These are phyloP conservation scores for Hirtodrosophila trivittata DNA, from an alignment of 2,888 invertebrate genomes.

Conservation along the genomic window DNA sequence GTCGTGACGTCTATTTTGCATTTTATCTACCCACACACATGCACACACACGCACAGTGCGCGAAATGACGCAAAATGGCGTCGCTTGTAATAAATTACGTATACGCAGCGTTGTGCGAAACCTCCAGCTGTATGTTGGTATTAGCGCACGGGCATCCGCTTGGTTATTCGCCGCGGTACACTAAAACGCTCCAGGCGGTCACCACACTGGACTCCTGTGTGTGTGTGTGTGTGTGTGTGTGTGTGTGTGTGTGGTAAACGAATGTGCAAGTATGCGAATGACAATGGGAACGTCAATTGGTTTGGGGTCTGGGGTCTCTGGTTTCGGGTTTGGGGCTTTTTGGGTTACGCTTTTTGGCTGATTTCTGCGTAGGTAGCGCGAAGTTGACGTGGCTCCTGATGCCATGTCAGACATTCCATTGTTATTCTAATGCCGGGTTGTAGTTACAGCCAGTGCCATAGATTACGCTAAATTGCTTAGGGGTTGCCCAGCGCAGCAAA, in stretches of 20 bases:
- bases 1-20: constrained; percentile 73
- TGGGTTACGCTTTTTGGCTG: constrained; percentile 34
- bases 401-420: constrained; percentile 72
- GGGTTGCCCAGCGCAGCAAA: constrained; percentile 21
- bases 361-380: constrained; percentile 56
- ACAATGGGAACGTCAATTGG: constrained; percentile 75
- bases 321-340: constrained; percentile 24
- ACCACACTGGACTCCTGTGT: constrained; percentile 42
- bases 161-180: constrained; percentile 32
- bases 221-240: not conserved
- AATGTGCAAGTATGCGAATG: constrained; percentile 61
- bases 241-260: constrained; percentile 43
- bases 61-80: constrained; percentile 71
- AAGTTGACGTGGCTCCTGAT: constrained; percentile 31
- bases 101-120: constrained; percentile 70
- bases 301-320: constrained; percentile 43
- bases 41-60: constrained; percentile 40
- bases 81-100: constrained; percentile 78
- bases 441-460: constrained; percentile 54
- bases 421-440: constrained; percentile 70
- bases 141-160: constrained; percentile 35
- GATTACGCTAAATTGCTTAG: constrained; percentile 63
- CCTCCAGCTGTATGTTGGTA: constrained; percentile 41
- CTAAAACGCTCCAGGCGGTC: constrained; percentile 57
- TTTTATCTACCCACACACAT: constrained; percentile 62